phyloP scores from a whole-genome alignment of 2,797 vertebrate species.

The Fistularia commersonii region DNA sequence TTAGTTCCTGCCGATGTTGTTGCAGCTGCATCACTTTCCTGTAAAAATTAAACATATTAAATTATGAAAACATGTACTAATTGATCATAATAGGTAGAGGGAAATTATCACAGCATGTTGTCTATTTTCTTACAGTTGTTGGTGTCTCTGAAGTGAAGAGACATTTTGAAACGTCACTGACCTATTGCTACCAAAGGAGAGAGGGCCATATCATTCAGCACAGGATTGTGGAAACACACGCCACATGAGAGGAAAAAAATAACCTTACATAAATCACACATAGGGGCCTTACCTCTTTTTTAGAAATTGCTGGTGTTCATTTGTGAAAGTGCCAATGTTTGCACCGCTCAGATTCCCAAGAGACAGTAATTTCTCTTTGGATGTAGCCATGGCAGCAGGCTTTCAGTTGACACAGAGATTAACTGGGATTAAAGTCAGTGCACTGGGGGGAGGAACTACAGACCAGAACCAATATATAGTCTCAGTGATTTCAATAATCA shows the following conservation, averaged over 20 bases:
- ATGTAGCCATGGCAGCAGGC: slow-evolving; percentile 45
- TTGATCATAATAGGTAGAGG: background rate
- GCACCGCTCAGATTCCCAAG: slow-evolving; percentile 23
- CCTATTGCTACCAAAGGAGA: slow-evolving; percentile 22
- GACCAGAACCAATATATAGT: background rate
- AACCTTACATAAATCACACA: background rate
- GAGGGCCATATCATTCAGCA: background rate
- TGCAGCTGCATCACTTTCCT: slow-evolving; percentile 56
- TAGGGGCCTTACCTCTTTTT: slow-evolving; percentile 57
- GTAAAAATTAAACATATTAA: slow-evolving; percentile 8
- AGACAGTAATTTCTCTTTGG: slow-evolving; percentile 40
- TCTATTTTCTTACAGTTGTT: slow-evolving; percentile 41
- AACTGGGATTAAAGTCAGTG: slow-evolving; percentile 68
- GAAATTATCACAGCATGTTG: background rate
- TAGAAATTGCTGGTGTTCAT: slow-evolving; percentile 24
- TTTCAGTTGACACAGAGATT: slow-evolving; percentile 60
- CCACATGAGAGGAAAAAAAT: background rate
- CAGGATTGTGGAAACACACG: too few relatives aligned
- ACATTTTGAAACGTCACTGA: slow-evolving; percentile 20
- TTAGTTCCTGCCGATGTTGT: slow-evolving; percentile 61
- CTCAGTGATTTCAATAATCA: background rate
- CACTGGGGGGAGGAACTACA: slow-evolving; percentile 36
- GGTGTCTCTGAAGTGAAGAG: slow-evolving; percentile 21
- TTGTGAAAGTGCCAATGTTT: slow-evolving; percentile 31
- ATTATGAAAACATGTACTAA: background rate